Evolutionary conservation across 2,797 vertebrate genomes (phyloP).

Genomic region (Botia kubotai): DNA sequence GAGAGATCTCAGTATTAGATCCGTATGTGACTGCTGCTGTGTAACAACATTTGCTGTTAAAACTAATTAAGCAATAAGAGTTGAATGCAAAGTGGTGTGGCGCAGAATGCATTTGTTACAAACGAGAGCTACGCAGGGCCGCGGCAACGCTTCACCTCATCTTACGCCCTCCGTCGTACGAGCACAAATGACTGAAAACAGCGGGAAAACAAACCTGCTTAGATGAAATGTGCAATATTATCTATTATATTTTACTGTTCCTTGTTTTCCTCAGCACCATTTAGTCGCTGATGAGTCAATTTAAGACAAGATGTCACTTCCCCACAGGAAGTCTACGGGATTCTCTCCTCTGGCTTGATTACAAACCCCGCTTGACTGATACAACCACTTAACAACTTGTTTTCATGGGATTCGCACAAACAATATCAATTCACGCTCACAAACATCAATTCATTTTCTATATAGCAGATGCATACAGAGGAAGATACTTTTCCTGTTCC

Average conservation of each 20-base stretch:
- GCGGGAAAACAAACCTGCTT: constrained; percentile 32
- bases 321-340: constrained; percentile 21
- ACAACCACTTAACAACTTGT: constrained; percentile 44
- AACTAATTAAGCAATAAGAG: constrained; percentile 61
- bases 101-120: constrained; percentile 48
- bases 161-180: constrained; percentile 25
- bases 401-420: constrained; percentile 38
- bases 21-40: constrained; percentile 59
- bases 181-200: constrained; percentile 36
- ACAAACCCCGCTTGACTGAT: constrained; percentile 34
- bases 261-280: constrained; percentile 35
- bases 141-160: constrained; percentile 41
- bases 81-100: constrained; percentile 55
- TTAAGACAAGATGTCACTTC: constrained; percentile 44
- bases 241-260: constrained; percentile 41
- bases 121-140: constrained; percentile 43
- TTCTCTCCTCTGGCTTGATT: constrained; percentile 34
- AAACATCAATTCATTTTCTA: constrained; percentile 3
- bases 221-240: constrained; percentile 30
- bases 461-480: background rate
- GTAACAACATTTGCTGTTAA: constrained; percentile 63
- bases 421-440: constrained; percentile 36
- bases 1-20: constrained; percentile 63
- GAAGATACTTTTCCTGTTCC: no score
- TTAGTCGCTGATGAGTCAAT: constrained; percentile 45